Conservation (phyloP, 2,797 vertebrate species). For the Austrolebias charrua region DNA sequence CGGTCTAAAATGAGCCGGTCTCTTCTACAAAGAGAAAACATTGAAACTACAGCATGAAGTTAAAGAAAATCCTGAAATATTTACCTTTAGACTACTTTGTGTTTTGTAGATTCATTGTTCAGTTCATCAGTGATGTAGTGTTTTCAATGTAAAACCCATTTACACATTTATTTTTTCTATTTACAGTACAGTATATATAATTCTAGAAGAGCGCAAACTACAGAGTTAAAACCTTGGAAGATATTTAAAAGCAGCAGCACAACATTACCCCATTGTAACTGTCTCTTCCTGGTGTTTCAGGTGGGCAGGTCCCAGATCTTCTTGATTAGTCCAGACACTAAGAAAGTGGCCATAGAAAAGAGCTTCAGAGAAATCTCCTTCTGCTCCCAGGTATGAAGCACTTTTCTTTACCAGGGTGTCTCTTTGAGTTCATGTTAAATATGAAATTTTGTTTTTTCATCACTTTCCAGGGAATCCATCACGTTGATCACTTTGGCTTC, state of each 20-base stretch:
- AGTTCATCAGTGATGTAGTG: too few species aligned
- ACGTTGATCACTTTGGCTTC: slow-evolving; percentile 98
- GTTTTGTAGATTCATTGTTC: too few species aligned
- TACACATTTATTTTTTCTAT: too few species aligned
- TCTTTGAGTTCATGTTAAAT: neutral
- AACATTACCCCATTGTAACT: neutral
- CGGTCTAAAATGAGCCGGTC: neutral
- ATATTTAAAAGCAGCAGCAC: neutral
- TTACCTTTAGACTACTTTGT: too few species aligned
- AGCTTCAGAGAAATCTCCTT: slow-evolving; percentile 98
- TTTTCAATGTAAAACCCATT: too few species aligned
- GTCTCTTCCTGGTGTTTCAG: slow-evolving; percentile 68
- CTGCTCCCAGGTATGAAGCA: slow-evolving; percentile 91
- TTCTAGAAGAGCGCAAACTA: slow-evolving; percentile 1
- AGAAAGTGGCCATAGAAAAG: slow-evolving; percentile 96
- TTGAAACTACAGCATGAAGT: neutral
- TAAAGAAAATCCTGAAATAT: too few species aligned
- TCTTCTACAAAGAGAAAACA: slow-evolving; percentile 20
- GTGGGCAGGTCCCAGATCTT: slow-evolving; percentile 95
- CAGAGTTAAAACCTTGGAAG: neutral
- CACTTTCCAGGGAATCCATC: slow-evolving; percentile 87
- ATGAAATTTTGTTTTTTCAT: neutral
- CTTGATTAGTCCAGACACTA: slow-evolving; percentile 97
- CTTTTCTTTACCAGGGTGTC: neutral
- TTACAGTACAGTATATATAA: slow-evolving; percentile 12